Percentiles rank a stretch among this genome's conserved stretches.
Evolutionary conservation across 2,888 invertebrate genomes (phyloP).

Genomic region (Nomada hirtipes): DNA sequence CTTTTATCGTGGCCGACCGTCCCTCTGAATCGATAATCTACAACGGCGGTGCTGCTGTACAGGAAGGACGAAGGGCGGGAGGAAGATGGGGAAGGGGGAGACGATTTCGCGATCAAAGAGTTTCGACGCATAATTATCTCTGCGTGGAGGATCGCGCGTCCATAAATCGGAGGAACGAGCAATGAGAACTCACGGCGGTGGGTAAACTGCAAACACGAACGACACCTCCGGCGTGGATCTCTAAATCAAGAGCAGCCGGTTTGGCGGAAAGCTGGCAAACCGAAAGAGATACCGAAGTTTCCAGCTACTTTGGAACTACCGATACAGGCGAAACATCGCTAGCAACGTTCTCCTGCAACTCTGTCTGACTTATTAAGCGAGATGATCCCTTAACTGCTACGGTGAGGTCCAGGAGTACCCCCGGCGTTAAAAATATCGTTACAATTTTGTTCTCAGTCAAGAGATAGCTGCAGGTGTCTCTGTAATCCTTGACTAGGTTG

Average conservation of each 20-base stretch:
- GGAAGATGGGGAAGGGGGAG: too few species aligned
- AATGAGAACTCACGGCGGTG: constrained; percentile 22
- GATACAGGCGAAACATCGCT: constrained; percentile 38
- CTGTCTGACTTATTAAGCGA: constrained; percentile 36
- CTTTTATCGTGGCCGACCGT: not conserved
- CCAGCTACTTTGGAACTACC: constrained; percentile 22
- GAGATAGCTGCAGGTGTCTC: too few species aligned
- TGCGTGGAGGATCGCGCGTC: constrained; percentile 13
- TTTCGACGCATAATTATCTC: constrained; percentile 36
- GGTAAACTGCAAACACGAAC: constrained; percentile 48
- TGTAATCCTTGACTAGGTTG: too few species aligned
- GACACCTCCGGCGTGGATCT: constrained; percentile 35
- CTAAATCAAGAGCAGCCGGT: constrained; percentile 32
- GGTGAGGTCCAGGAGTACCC: too few species aligned
- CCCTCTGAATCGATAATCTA: not conserved
- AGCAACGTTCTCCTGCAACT: constrained; percentile 25
- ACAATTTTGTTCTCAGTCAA: too few species aligned
- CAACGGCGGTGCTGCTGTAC: too few species aligned
- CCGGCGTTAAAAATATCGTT: too few species aligned
- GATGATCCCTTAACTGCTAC: not conserved
- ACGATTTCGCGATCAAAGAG: too few species aligned
- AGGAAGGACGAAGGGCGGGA: too few species aligned
- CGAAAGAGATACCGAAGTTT: constrained; percentile 50
- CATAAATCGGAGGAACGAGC: constrained; percentile 36
- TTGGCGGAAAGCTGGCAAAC: constrained; percentile 26